Evolutionary conservation across 2,888 invertebrate genomes (phyloP), one percentile per base, ranked within the genome.

Genomic region (Ectemnius continuus): DNA sequence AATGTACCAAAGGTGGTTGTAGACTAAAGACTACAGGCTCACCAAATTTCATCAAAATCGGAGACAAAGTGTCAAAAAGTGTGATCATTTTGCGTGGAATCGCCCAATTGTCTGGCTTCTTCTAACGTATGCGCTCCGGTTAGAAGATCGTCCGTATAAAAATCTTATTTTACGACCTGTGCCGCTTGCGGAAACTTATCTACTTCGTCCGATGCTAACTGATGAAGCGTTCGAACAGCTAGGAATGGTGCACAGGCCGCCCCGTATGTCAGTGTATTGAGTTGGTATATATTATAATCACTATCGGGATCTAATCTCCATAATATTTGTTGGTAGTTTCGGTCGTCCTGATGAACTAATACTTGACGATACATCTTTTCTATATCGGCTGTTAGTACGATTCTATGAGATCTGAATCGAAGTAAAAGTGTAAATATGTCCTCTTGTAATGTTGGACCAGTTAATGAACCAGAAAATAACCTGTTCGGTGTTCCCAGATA

Each of bases 291-390:
- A 0, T 13, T 18, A 6, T 20, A 11, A 4, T n/a, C 1, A 14
- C 45, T 8, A 2, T 47, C 13, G 2, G 11, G 8, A 2, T 48
- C 46, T 4, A 26, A 1, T 16, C 26, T n/a, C 60, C 67, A 67
- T 4, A 67, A 13, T 23, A 67, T 67, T 3, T 3, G 45, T 3
- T 67, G 52, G 13, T 8, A 67, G 6, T 13, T 6, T 0, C 48
- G 59, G 23, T 60, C 67, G 3, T 67, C 4, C 1, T 2, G 6
- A 48, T 67, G 60, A 8, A 67, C 28, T 2, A n/a, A 1, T 2
- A 60, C 11, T 8, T 67, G 67, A 4, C 60, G 2, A 13, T 60
- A 60, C 60, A 60, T 67, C 5, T 67, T 60, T 5, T 67, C 48
- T 0, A 67, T 28, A 2, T 36, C 36, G 36, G 36, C 36, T 8